phyloP scores from a whole-genome alignment of 1,140 invertebrate genomes.

The Chymomyza costata region DNA sequence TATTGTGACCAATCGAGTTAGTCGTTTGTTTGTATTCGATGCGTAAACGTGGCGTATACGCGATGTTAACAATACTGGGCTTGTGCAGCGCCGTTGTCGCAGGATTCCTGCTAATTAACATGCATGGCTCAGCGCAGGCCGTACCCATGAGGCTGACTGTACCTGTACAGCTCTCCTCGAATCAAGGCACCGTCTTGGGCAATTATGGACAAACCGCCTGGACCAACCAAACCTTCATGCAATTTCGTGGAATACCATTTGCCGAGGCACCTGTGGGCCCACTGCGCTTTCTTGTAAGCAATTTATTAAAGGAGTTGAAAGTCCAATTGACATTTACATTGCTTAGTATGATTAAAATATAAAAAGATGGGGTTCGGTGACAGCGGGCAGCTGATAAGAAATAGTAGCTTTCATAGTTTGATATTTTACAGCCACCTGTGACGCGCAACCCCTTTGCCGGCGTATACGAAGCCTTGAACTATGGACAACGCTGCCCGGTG shows the following conservation, averaged over 20 bases:
- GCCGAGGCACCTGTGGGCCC: conserved; percentile 58
- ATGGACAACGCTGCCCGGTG: conserved; percentile 67
- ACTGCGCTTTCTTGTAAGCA: conserved; percentile 61
- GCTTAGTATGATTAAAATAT: no score
- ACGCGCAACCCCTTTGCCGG: conserved; percentile 46
- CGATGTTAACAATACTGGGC: conserved; percentile 46
- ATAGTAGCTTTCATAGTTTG: no score
- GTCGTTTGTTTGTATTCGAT: conserved; percentile 35
- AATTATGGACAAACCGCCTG: conserved; percentile 55
- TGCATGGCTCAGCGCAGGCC: conserved; percentile 7
- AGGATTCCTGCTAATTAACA: conserved; percentile 29
- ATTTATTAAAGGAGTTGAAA: not conserved
- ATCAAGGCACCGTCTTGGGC: conserved; percentile 76
- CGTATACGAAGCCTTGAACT: conserved; percentile 45
- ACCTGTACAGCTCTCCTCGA: conserved; percentile 41
- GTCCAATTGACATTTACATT: no score
- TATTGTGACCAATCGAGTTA: conserved; percentile 1
- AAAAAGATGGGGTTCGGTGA: no score
- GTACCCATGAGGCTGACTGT: conserved; percentile 20
- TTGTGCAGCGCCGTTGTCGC: conserved; percentile 24
- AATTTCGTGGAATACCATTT: conserved; percentile 69
- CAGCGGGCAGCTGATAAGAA: conserved; percentile 26
- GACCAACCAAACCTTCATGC: conserved; percentile 57
- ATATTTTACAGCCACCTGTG: conserved; percentile 48
- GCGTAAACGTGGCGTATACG: conserved; percentile 49